A percentile compares a stretch with the other conserved stretches of the same genome.
Conservation (phyloP, 2,888 invertebrate species). For the Tiphia femorata region DNA sequence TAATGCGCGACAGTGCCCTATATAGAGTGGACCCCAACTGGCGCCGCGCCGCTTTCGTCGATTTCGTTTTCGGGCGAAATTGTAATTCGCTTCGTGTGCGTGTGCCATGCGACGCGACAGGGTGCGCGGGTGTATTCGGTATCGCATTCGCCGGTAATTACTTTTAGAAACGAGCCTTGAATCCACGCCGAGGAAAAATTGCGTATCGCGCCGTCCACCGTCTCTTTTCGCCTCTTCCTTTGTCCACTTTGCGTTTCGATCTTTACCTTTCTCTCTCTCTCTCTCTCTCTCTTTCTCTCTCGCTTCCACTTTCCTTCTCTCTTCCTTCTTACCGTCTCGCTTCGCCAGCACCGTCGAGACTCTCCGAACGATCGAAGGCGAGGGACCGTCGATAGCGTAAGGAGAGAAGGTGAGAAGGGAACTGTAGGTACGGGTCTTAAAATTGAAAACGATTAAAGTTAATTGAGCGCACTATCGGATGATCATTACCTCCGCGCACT, state of each 20-base stretch:
- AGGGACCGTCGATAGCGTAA: constrained; percentile 7
- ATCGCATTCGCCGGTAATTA: constrained; percentile 30
- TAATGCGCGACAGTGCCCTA: constrained; percentile 19
- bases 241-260: too few relatives aligned
- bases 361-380: too few relatives aligned
- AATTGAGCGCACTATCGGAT: constrained; percentile 43
- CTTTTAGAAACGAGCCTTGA: constrained; percentile 41
- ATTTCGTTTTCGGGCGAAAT: constrained; percentile 24
- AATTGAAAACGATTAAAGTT: constrained; percentile 48
- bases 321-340: neutral
- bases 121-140: constrained; percentile 9
- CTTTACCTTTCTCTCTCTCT: neutral
- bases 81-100: too few relatives aligned
- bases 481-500: constrained; percentile 22
- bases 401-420: neutral
- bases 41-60: constrained; percentile 1
- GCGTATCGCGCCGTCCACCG: constrained; percentile 4
- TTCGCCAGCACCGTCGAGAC: neutral
- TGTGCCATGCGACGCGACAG: constrained; percentile 9
- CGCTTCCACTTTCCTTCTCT: neutral
- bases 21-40: constrained; percentile 20
- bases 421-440: constrained; percentile 12
- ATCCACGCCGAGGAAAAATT: constrained; percentile 31
- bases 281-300: neutral
- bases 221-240: neutral